These are phyloP conservation scores for Leucozona laternaria DNA, from an alignment of 2,888 invertebrate species.

Conservation along the genomic window DNA sequence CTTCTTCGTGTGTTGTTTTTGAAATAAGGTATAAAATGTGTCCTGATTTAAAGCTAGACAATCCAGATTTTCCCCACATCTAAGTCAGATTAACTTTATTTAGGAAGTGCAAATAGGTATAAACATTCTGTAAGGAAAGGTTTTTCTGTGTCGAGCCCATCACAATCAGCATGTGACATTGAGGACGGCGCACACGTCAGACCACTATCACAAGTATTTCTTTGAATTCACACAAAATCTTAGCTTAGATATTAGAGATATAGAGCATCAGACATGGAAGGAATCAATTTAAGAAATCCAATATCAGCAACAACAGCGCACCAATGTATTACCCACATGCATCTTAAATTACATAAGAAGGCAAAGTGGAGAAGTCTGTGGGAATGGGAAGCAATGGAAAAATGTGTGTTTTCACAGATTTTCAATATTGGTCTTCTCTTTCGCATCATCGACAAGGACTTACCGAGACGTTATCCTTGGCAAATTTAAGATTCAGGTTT, in stretches of 20 bases:
- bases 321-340: background rate
- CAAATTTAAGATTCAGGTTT: constrained; percentile 4
- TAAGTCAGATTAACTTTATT: constrained; percentile 28
- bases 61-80: background rate
- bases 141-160: background rate
- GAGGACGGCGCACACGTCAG: background rate
- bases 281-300: constrained; percentile 9
- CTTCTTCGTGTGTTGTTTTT: background rate
- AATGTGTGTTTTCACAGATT: constrained; percentile 2
- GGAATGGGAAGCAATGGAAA: background rate
- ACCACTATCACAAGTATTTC: background rate
- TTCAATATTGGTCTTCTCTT: background rate
- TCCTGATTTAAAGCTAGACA: constrained; percentile 4
- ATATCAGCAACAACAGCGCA: too few relatives aligned
- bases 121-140: background rate
- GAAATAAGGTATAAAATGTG: background rate
- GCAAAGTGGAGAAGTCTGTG: background rate
- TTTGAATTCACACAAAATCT: background rate
- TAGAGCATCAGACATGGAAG: background rate
- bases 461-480: background rate
- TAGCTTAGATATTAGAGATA: too few relatives aligned
- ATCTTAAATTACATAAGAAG: background rate
- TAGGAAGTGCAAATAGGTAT: constrained; percentile 22
- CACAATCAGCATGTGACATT: background rate
- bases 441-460: background rate